A percentile compares a stretch with the other conserved stretches of the same genome.
Conservation (phyloP, 1,140 invertebrate genomes). For the Solenopsis invicta region DNA sequence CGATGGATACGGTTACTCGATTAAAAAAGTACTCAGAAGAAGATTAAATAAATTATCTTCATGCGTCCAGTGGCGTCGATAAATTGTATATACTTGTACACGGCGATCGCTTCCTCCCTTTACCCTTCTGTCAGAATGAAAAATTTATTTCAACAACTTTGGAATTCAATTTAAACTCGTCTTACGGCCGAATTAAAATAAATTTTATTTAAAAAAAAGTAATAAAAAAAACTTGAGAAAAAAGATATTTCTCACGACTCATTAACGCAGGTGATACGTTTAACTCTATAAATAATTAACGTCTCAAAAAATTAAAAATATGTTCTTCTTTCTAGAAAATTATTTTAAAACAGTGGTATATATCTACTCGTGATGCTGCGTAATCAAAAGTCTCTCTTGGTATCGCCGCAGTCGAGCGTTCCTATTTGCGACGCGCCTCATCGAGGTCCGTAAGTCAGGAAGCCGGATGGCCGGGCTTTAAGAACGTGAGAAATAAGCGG, state of each 20-base stretch:
- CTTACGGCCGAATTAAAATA: background rate
- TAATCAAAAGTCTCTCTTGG: background rate
- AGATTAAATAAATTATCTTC: slow-evolving; percentile 34
- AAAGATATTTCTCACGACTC: background rate
- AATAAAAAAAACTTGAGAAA: background rate
- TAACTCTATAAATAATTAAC: slow-evolving; percentile 1
- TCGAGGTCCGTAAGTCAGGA: slow-evolving; percentile 74
- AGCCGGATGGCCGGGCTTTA: slow-evolving; percentile 67
- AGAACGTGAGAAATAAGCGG: slow-evolving; percentile 75
- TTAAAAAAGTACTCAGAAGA: slow-evolving; percentile 10
- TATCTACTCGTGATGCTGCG: background rate
- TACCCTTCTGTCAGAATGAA: background rate
- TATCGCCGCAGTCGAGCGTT: background rate
- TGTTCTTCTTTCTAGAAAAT: background rate
- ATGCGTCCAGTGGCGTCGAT: background rate
- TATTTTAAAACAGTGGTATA: background rate
- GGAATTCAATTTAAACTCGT: background rate
- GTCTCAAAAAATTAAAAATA: background rate
- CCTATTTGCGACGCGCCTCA: slow-evolving; percentile 55
- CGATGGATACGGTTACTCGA: slow-evolving; percentile 15
- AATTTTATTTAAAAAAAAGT: slow-evolving; percentile 18
- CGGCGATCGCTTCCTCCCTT: background rate
- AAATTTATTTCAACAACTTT: slow-evolving; percentile 24
- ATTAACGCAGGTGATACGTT: background rate
- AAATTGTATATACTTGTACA: background rate